Base-by-base conservation (phyloP, 64 coral and sea anemone genomes). In the Pocillopora verrucosa region DNA sequence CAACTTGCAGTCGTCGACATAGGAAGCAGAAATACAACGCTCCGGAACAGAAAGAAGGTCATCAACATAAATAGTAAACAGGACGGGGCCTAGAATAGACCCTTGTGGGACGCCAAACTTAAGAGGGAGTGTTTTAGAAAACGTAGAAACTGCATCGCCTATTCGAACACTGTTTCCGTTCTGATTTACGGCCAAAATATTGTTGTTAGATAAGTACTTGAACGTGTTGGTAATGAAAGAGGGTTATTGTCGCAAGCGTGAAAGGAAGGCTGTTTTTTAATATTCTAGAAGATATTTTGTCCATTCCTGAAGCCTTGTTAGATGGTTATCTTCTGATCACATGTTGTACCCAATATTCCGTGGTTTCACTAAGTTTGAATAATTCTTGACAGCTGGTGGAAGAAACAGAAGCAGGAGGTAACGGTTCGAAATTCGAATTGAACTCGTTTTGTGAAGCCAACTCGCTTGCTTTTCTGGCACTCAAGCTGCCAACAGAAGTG, bases 401-500 rank as follows among this genome's bases (percentile, higher is more conserved):
- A 20, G 76, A 78, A 51, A 51, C 41, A 51, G 41, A 51, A 51
- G 41, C 41, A 79, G 76, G 76, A 79, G 51, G 12, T 20, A 56
- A 45, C 17, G 24, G 51, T 24, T 79, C 76, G 17, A 79, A 59
- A 79, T 59, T 77, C 19, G 22, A 14, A 56, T 56, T 77, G 20
- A 77, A 19, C 19, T 17, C 75, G 56, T 94, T 76, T n/a, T 94
- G 68, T 78, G 75, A 77, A 63, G 89, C 76, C 76, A 90, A 35
- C 2, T 19, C 63, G 51, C 87, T 90, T 1, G 89, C 69, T 82
- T 91, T 94, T 61, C 72, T 83, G 65, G 89, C 35, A 13, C 84
- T 65, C 15, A 36, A 69, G 36, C 80, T 45, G 17, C 93, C 93
- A 16, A 94, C 93, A 74, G 89, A 94, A 58, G 78, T 36, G 30